These are phyloP conservation scores for Meiosimyza platycephala DNA, from an alignment of 2,888 invertebrate species.

Conservation along the genomic window DNA sequence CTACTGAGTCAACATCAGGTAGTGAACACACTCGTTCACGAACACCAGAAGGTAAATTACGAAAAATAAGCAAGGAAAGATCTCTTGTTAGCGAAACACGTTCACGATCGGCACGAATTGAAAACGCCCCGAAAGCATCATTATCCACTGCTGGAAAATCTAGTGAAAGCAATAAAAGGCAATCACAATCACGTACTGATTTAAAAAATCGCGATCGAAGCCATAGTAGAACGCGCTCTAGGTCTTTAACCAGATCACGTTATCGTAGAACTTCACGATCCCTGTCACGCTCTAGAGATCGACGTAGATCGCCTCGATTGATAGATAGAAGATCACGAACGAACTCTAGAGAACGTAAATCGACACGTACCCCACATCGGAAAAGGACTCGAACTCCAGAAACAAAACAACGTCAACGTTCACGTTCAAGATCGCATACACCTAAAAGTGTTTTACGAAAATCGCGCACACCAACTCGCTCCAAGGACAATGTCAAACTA, in stretches of 20 bases:
- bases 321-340: constrained; percentile 7
- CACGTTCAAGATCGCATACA: constrained; percentile 41
- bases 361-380: neutral
- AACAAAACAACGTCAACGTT: constrained; percentile 44
- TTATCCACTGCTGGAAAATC: constrained; percentile 8
- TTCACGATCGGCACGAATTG: neutral
- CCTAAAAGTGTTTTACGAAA: constrained; percentile 6
- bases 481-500: neutral
- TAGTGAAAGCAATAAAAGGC: constrained; percentile 4
- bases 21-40: constrained; percentile 37
- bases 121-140: neutral
- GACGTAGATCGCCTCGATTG: constrained; percentile 29
- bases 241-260: constrained; percentile 40
- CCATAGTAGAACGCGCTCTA: constrained; percentile 31
- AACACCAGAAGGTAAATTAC: constrained; percentile 61
- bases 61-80: constrained; percentile 25
- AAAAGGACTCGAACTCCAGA: constrained; percentile 4
- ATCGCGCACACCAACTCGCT: constrained; percentile 10
- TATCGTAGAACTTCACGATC: constrained; percentile 41
- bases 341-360: constrained; percentile 10
- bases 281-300: constrained; percentile 16
- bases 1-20: constrained; percentile 41
- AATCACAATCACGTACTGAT: constrained; percentile 22
- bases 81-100: constrained; percentile 28
- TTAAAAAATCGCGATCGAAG: constrained; percentile 16